A percentile compares a stretch with the other conserved stretches of the same genome.
Conservation (phyloP, 2,113 vertebrate species). For the Leptosomus discolor region DNA sequence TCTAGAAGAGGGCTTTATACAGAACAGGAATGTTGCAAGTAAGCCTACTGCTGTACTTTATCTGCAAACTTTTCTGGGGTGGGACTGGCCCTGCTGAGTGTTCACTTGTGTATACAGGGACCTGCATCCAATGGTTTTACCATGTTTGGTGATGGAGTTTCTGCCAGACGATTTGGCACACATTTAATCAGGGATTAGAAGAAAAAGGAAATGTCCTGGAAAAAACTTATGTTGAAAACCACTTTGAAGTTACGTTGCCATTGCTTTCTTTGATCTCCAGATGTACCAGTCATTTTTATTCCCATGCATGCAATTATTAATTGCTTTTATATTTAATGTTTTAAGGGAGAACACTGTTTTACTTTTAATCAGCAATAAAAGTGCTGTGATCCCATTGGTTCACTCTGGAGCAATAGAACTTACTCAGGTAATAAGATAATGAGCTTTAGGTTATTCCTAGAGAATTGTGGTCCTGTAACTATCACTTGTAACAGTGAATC, state of each 20-base stretch:
- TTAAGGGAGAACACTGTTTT: background rate
- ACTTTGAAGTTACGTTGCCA: slow-evolving; percentile 32
- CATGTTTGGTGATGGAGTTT: background rate
- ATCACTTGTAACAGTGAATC: background rate
- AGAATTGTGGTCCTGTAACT: background rate
- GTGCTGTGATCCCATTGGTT: background rate
- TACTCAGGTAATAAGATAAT: background rate
- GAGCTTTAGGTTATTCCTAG: background rate
- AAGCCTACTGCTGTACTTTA: background rate
- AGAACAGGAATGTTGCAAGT: background rate
- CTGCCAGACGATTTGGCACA: slow-evolving; percentile 24
- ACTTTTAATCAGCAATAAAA: background rate
- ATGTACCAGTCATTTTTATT: background rate
- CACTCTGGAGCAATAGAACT: background rate
- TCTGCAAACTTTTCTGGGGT: background rate
- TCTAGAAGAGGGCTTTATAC: background rate
- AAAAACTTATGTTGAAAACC: slow-evolving; percentile 32
- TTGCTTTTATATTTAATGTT: background rate
- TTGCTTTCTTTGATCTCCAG: slow-evolving; percentile 49
- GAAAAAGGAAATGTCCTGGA: slow-evolving; percentile 28
- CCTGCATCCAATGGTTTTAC: background rate
- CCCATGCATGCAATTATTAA: background rate
- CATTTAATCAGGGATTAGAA: background rate
- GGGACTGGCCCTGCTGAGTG: background rate
- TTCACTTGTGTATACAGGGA: background rate